A percentile compares a stretch with the other conserved stretches of the same genome.
phyloP scores from a whole-genome alignment of 2,797 vertebrate genomes.

The Sebastes diploproa region DNA sequence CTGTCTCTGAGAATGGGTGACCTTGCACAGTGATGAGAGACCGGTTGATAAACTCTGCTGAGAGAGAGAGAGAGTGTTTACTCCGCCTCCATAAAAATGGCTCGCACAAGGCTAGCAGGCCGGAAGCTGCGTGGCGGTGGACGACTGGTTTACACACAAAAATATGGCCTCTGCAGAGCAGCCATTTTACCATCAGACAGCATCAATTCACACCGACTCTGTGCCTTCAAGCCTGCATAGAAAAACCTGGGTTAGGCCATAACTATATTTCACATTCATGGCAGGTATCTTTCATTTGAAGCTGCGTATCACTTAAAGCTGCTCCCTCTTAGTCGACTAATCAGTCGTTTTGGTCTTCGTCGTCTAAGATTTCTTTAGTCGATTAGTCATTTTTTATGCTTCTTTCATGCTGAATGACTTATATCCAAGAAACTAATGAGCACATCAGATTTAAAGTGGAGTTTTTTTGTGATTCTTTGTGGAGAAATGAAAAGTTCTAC shows the following conservation, averaged over 20 bases:
- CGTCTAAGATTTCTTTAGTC: too few relatives aligned
- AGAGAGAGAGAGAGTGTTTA: conserved; percentile 38
- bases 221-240: background rate
- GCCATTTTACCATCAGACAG: conserved; percentile 44
- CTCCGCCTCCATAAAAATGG: conserved; percentile 34
- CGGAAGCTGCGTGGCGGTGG: background rate
- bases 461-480: too few relatives aligned
- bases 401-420: too few relatives aligned
- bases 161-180: conserved; percentile 28
- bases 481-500: too few relatives aligned
- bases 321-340: too few relatives aligned
- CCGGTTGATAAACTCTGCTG: conserved; percentile 61
- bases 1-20: conserved; percentile 53
- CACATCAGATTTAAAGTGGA: too few relatives aligned
- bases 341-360: too few relatives aligned
- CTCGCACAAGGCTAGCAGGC: conserved; percentile 15
- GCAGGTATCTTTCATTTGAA: background rate
- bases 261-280: background rate
- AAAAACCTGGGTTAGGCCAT: background rate
- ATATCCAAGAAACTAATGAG: too few relatives aligned
- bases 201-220: background rate
- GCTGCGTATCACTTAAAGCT: background rate
- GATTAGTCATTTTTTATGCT: too few relatives aligned
- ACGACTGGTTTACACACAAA: conserved; percentile 24
- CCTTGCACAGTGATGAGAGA: conserved; percentile 66